phyloP scores from a whole-genome alignment of 2,113 vertebrate species.

The Spea bombifrons region DNA sequence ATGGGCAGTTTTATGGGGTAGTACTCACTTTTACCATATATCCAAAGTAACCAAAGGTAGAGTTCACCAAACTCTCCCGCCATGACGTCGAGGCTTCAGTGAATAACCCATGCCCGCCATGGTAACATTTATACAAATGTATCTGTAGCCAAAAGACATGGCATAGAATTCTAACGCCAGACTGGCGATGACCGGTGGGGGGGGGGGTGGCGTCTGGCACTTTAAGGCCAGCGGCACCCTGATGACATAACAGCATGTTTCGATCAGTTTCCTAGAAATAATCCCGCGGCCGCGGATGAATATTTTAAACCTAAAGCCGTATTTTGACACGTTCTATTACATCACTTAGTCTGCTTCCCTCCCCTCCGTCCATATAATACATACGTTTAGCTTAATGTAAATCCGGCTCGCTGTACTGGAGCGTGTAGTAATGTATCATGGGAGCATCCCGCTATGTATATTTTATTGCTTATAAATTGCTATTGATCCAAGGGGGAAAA shows the following conservation, averaged over 20 bases:
- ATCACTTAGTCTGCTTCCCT: constrained; percentile 66
- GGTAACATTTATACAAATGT: too few species aligned
- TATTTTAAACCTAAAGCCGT: constrained; percentile 25
- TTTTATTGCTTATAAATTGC: constrained; percentile 63
- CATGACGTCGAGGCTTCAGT: too few species aligned
- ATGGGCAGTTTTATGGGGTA: too few species aligned
- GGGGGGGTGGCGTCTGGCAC: not conserved
- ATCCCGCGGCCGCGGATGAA: not conserved
- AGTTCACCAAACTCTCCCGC: too few species aligned
- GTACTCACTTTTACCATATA: too few species aligned
- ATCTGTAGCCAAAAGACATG: too few species aligned
- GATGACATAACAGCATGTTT: not conserved
- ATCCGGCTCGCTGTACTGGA: constrained; percentile 62
- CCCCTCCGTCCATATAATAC: constrained; percentile 63
- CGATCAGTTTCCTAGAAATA: not conserved
- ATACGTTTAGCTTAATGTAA: constrained; percentile 69
- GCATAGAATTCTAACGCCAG: not conserved
- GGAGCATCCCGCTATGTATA: constrained; percentile 57
- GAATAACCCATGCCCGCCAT: too few species aligned
- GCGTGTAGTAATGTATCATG: constrained; percentile 45
- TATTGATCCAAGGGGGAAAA: constrained; percentile 54
- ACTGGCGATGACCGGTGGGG: not conserved
- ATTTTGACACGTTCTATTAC: constrained; percentile 52
- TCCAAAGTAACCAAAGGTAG: too few species aligned
- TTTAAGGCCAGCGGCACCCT: not conserved